Base-by-base conservation (phyloP, 1,140 invertebrate species). In the Drosophila ironensis region DNA sequence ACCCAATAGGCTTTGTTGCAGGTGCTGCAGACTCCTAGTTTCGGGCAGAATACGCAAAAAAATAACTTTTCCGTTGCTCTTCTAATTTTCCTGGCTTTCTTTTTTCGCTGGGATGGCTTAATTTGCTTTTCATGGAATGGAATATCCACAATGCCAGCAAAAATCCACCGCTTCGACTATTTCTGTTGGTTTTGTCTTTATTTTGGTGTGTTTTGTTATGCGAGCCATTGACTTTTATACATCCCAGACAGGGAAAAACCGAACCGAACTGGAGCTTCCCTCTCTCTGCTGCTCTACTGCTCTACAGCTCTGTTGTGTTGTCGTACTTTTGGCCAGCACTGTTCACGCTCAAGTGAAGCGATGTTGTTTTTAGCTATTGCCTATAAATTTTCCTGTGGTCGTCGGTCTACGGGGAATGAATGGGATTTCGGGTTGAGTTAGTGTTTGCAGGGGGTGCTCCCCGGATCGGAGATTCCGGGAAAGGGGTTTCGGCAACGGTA, bases 281-380 rank as follows among this genome's bases (percentile, higher is more conserved):
- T 40, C 22, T 6, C 27, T n/a, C 27, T 28, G 9, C n/a, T n/a
- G n/a, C n/a, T n/a, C n/a, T n/a, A n/a, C n/a, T n/a, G 11, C 25
- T 27, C 40, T 27, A 5, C 19, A n/a, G n/a, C n/a, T 14, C 11
- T 37, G 35, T 20, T 22, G 41, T 63, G 67, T 63, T 35, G 27
- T 19, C 41, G 57, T 70, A 67, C 70, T 47, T 84, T 70, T 77
- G 59, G 50, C 51, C 40, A 59, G 38, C 70, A 86, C 64, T 86
- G 78, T 84, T 84, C 59, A 86, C 78, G 80, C 78, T 84, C 78
- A 84, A 84, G 53, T 84, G 78, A 84, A 84, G 78, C 78, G 74
- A 67, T 56, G 63, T 74, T 82, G 78, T 76, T 66, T 84, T 84
- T 78, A 68, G 56, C 46, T 57, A 82, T 69, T 77, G 63, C 78